A percentile compares a stretch with the other conserved stretches of the same genome.
phyloP scores from a whole-genome alignment of 2,797 vertebrate genomes.

The Nyctalus aviator region DNA sequence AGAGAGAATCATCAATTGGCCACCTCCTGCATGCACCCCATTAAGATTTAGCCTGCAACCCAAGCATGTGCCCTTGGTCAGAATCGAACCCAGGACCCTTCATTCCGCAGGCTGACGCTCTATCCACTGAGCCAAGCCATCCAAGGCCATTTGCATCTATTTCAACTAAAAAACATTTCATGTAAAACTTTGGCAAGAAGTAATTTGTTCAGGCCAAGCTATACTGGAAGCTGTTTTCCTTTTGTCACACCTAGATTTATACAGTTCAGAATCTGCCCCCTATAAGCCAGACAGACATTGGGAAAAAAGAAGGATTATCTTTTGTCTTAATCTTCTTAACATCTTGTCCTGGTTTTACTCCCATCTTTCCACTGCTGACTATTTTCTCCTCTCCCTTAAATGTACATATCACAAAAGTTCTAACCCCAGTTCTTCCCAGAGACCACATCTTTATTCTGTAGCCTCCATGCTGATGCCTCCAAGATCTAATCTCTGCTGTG shows the following conservation, averaged over 20 bases:
- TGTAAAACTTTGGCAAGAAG: neutral
- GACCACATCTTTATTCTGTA: neutral
- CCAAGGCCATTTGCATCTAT: neutral
- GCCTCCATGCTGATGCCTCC: neutral
- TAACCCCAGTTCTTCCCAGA: neutral
- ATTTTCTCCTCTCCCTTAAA: neutral
- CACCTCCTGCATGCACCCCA: too few species aligned
- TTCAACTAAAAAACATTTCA: neutral
- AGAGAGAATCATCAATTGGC: too few species aligned
- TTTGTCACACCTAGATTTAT: too few species aligned
- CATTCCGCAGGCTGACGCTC: too few species aligned
- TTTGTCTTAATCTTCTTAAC: neutral
- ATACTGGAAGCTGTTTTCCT: neutral
- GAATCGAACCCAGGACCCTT: too few species aligned
- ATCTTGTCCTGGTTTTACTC: neutral
- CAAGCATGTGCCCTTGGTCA: too few species aligned
- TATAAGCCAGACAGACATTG: neutral
- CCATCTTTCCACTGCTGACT: neutral
- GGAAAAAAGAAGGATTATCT: neutral
- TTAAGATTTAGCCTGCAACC: too few species aligned
- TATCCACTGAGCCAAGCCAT: too few species aligned
- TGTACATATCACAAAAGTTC: neutral
- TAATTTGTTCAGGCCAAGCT: neutral
- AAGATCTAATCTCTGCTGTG: neutral
- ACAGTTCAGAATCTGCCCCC: neutral